These are phyloP conservation scores for Leuciscus waleckii DNA, from an alignment of 2,797 vertebrate genomes.

Conservation along the genomic window DNA sequence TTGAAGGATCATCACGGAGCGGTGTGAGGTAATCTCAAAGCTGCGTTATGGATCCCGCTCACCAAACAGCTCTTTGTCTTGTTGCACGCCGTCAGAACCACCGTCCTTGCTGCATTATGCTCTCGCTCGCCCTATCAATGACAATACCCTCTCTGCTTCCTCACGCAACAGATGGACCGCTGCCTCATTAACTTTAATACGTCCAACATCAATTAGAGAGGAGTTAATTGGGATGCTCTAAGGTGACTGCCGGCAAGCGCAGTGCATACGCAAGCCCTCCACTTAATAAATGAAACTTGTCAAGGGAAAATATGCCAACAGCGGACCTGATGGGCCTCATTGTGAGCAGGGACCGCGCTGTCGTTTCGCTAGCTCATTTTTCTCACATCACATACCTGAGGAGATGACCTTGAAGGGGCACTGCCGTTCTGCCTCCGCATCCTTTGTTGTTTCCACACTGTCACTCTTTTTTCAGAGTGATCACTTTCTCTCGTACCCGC, in stretches of 20 bases:
- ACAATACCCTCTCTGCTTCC: conserved; percentile 64
- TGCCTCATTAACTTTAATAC: conserved; percentile 81
- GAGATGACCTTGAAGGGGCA: conserved; percentile 55
- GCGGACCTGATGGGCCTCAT: conserved; percentile 31
- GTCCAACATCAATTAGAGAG: conserved; percentile 78
- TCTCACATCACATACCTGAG: conserved; percentile 10
- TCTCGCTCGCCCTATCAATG: conserved; percentile 62
- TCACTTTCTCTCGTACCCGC: conserved; percentile 2
- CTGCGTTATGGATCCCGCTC: conserved; percentile 13
- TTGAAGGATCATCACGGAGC: conserved; percentile 53
- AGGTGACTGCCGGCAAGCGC: conserved; percentile 72
- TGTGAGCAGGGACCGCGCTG: conserved; percentile 1
- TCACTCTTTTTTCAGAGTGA: conserved; percentile 32
- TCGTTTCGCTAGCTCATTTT: conserved; percentile 35
- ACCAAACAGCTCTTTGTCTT: conserved; percentile 60
- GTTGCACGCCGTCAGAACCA: conserved; percentile 24
- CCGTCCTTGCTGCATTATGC: conserved; percentile 63
- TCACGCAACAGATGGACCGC: conserved; percentile 78
- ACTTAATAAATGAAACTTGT: conserved; percentile 70
- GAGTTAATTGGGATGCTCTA: conserved; percentile 76
- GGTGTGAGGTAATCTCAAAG: conserved; percentile 44
- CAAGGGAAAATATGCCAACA: conserved; percentile 58
- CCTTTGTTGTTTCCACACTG: conserved; percentile 24
- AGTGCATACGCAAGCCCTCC: conserved; percentile 65
- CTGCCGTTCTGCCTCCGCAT: neutral